Evolutionary conservation across 1,140 invertebrate genomes (phyloP), one percentile per base, ranked within the genome.

Genomic region (Babylonia areolata): DNA sequence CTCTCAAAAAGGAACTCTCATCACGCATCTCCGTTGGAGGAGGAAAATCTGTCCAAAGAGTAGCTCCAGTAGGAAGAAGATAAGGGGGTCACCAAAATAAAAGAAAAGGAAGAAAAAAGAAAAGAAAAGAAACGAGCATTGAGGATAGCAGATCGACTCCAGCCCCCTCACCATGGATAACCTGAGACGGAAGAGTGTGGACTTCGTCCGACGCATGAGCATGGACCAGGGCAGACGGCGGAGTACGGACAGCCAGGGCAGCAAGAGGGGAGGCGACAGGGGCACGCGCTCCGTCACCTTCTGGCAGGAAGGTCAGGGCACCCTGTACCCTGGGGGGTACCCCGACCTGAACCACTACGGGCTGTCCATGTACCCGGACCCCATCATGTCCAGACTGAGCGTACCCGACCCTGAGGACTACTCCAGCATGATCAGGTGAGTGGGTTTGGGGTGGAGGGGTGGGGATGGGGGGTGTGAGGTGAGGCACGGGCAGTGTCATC

Each of bases 151-250:
- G n/a, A n/a, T n/a, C n/a, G n/a, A n/a, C n/a, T n/a, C n/a, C n/a
- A 64, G 0, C 0, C 28, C 58, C 17, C 15, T n/a, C 58, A 64
- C 58, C 58, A 64, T 64, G 58, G 58, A 64, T 23, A 64, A 23
- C 58, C 58, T 23, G 58, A 64, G 58, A 23, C 58, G 58, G 28
- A 64, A 64, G 28, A 64, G 58, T 23, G 28, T 64, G 12, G 58
- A 64, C 58, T 64, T 64, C 58, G 58, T 64, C 58, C 58, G 58
- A 12, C 58, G 58, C 58, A 64, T 23, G 58, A 64, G 58, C 58
- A 23, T 64, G 58, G 58, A 64, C 28, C 15, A 23, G 15, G 15
- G 0, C 15, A 64, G 58, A n/a, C 58, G 58, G 58, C 58, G 58
- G 15, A 64, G 58, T 23, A 23, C 58, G 58, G 58, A 64, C 20